Conservation (phyloP, 2,797 vertebrate species). For the Loriculus beryllinus region DNA sequence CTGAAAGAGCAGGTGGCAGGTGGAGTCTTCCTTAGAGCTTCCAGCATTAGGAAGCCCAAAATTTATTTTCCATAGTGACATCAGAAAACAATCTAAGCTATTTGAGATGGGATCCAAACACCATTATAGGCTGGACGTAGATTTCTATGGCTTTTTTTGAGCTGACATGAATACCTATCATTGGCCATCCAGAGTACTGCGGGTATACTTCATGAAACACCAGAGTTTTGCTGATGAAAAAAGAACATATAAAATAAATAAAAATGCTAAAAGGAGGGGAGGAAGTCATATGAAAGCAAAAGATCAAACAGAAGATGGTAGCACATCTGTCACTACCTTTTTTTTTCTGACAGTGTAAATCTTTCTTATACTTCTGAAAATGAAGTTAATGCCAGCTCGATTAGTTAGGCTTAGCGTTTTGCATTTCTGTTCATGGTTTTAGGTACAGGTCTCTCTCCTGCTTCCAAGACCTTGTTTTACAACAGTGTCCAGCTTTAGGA, state of each 20-base stretch:
- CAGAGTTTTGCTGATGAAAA: background rate
- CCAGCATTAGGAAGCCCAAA: background rate
- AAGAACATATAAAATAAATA: too few species aligned
- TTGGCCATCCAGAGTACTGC: fast-evolving
- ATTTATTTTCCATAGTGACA: background rate
- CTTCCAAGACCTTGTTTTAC: background rate
- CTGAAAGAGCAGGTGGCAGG: fast-evolving
- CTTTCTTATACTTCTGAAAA: background rate
- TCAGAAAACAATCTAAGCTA: background rate
- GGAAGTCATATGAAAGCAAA: background rate
- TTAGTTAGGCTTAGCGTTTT: background rate
- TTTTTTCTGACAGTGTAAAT: background rate
- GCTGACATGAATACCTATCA: background rate
- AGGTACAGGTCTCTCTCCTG: background rate
- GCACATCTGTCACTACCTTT: background rate
- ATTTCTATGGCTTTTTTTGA: background rate
- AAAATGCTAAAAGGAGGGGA: background rate
- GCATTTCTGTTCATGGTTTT: background rate
- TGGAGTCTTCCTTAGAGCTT: background rate
- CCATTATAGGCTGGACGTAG: background rate
- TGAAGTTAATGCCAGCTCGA: background rate
- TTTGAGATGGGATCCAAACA: background rate
- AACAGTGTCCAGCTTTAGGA: background rate
- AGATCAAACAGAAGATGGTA: background rate
- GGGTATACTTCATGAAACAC: background rate